phyloP scores from a whole-genome alignment of 1,140 invertebrate genomes.

The Ptiloglossa arizonensis region DNA sequence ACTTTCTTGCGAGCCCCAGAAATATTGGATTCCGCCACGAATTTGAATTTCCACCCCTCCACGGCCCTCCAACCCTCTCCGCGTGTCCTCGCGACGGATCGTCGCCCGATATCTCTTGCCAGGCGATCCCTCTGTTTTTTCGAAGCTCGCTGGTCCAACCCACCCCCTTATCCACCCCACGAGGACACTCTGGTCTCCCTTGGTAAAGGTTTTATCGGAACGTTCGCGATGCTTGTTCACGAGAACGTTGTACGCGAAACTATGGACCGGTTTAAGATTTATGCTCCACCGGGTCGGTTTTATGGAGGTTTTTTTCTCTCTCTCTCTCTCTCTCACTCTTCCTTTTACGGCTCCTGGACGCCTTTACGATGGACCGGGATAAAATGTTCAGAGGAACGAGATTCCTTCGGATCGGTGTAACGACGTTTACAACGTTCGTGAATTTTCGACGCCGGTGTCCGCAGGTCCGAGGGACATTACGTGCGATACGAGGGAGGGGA shows the following conservation, averaged over 20 bases:
- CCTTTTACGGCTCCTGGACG: background rate
- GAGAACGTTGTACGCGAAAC: background rate
- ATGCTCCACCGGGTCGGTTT: background rate
- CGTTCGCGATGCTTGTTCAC: background rate
- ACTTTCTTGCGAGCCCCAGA: slow-evolving; percentile 35
- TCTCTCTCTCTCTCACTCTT: too few relatives aligned
- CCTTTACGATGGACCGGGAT: background rate
- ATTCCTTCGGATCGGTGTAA: too few relatives aligned
- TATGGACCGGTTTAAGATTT: background rate
- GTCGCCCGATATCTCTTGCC: slow-evolving; percentile 20
- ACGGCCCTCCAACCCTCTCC: too few relatives aligned
- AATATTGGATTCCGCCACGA: slow-evolving; percentile 59
- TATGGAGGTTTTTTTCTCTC: background rate
- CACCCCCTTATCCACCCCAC: too few relatives aligned
- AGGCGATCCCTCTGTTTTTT: background rate
- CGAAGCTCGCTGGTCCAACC: too few relatives aligned
- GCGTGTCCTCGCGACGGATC: slow-evolving; percentile 18
- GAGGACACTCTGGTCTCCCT: too few relatives aligned
- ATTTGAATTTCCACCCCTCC: slow-evolving; percentile 64
- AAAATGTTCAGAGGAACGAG: background rate
- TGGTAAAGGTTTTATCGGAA: slow-evolving; percentile 8
- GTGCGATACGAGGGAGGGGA: too few relatives aligned
- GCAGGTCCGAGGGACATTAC: too few relatives aligned
- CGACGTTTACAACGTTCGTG: too few relatives aligned
- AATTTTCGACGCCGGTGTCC: too few relatives aligned